Evolutionary conservation across 2,888 invertebrate species (phyloP), one percentile per base, ranked within the genome.

Genomic region (Dicyrtoma fusca): DNA sequence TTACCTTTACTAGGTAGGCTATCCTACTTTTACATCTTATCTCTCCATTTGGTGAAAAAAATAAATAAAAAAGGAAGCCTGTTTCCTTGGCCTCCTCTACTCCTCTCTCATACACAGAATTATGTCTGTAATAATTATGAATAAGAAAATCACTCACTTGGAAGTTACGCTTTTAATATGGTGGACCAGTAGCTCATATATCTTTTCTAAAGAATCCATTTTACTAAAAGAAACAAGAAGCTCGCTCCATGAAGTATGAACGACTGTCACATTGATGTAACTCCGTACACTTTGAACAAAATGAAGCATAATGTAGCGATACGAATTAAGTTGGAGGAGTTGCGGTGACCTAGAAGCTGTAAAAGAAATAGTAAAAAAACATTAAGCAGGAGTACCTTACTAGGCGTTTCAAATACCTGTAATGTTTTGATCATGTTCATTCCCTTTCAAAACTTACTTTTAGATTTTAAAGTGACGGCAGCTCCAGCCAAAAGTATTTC

Each of bases 81-180:
- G n/a, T n/a, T n/a, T n/a, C n/a, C n/a, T n/a, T n/a, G n/a, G n/a
- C n/a, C n/a, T n/a, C n/a, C n/a, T n/a, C n/a, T n/a, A n/a, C n/a
- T n/a, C n/a, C n/a, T n/a, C n/a, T n/a, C n/a, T n/a, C n/a, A n/a
- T 53, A 5, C 21, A 53, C 19, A 53, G 19, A 19, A 53, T 53
- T 53, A 19, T 19, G n/a, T 6, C 11, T 49, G 49, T 6, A 49
- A 49, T 49, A 49, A n/a, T n/a, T n/a, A n/a, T n/a, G n/a, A n/a
- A n/a, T n/a, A n/a, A n/a, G n/a, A n/a, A n/a, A n/a, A n/a, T 25
- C 6, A 53, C 66, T 82, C 84, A 87, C 87, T 86, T 85, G 66
- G 91, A 91, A 49, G 90, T 83, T 49, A 92, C 88, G 77, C 89
- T 89, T 83, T 92, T 92, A 3, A 93, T 87, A 81, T 92, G 92